Evolutionary conservation across 2,888 invertebrate genomes (phyloP), one percentile per base, ranked within the genome.

Genomic region (Bedellia somnulentella): DNA sequence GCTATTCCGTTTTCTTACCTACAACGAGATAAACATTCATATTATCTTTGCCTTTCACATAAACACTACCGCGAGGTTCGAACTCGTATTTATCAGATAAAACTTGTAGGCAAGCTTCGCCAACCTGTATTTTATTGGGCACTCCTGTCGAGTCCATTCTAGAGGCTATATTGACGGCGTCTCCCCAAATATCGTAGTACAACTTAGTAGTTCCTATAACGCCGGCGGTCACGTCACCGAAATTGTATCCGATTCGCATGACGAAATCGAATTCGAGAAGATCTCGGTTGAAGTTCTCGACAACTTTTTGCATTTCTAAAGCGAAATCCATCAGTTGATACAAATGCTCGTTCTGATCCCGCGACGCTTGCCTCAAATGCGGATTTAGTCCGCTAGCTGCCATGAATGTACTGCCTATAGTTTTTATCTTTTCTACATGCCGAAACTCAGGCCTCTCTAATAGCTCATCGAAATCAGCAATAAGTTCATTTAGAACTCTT

Each of bases 151-250:
- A 92, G 60, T 98, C 97, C 98, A 98, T 98, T 31, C 97, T 79
- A 5, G 93, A 93, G 0, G 97, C 93, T 34, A 97, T 94, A 58
- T 98, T 98, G 0, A 98, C 97, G 0, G 97, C 93, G 58, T 98
- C 97, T 0, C 97, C 97, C 97, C 97, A 98, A 45, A 97, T 97
- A 58, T 97, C 97, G 48, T 96, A 98, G 57, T 93, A 92, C 35
- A 98, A 73, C 54, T 97, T 98, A 2, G 91, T 91, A 5, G 95
- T 95, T 0, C 97, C 97, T 31, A 98, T 96, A 2, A 98, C 90
- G 2, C 96, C 96, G 0, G 97, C 95, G 0, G 96, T 96, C 0
- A 98, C 94, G 44, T 96, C 95, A 0, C 97, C 97, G 44, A 87
- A 89, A 63, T 97, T 96, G 51, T 86, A 92, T 2, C 95, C 95